Evolutionary conservation across 2,113 vertebrate genomes (phyloP).

Genomic region (Istiophorus platypterus): DNA sequence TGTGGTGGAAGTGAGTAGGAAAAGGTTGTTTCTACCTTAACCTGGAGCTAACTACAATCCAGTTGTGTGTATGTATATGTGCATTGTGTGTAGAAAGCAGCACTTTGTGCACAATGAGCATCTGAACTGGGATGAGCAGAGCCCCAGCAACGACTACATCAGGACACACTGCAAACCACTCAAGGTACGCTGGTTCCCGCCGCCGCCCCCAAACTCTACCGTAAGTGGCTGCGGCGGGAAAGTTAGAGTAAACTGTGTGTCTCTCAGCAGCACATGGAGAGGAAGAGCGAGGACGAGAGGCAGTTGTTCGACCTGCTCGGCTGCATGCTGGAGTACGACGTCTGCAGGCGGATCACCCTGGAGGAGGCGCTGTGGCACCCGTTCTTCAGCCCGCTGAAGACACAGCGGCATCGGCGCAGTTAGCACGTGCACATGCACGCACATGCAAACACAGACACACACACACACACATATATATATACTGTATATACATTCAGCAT

Average conservation of each 20-base stretch:
- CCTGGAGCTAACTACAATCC: background rate
- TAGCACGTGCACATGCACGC: slow-evolving; percentile 28
- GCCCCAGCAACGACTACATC: slow-evolving; percentile 87
- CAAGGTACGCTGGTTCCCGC: slow-evolving; percentile 88
- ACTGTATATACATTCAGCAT: background rate
- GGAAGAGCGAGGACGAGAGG: slow-evolving; percentile 86
- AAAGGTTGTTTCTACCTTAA: background rate
- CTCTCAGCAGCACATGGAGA: slow-evolving; percentile 88
- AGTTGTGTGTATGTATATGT: rapidly evolving
- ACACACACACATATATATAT: background rate
- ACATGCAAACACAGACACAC: slow-evolving; percentile 34
- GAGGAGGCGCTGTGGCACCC: slow-evolving; percentile 93
- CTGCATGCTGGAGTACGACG: slow-evolving; percentile 94
- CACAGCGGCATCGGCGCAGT: slow-evolving; percentile 33
- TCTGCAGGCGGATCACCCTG: slow-evolving; percentile 89
- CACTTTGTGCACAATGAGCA: slow-evolving; percentile 87
- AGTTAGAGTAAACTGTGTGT: background rate
- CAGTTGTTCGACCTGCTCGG: slow-evolving; percentile 92
- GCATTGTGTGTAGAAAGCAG: slow-evolving; percentile 84
- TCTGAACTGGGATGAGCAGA: slow-evolving; percentile 91
- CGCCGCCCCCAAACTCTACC: no score
- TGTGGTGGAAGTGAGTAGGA: no score
- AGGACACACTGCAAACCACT: slow-evolving; percentile 91
- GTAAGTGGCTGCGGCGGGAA: background rate
- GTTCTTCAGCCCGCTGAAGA: slow-evolving; percentile 88